A percentile compares a stretch with the other conserved stretches of the same genome.
Evolutionary conservation across 2,113 vertebrate species (phyloP).

Genomic region (Axis porcinus): DNA sequence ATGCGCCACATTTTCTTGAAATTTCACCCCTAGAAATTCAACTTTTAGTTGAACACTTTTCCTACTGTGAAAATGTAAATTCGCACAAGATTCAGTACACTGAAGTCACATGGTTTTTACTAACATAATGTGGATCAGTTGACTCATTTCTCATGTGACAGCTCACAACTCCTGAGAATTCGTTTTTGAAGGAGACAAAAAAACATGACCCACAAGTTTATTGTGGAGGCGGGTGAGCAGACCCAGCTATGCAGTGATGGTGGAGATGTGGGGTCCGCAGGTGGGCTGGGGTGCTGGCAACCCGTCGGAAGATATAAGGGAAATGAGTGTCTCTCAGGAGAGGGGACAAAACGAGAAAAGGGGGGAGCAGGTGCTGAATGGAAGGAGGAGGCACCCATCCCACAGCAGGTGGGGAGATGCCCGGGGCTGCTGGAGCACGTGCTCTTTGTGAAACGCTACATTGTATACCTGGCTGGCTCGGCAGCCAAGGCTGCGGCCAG

Average conservation of each 20-base stretch:
- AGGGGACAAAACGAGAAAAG: not conserved
- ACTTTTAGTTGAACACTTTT: not conserved
- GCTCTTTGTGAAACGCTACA: not conserved
- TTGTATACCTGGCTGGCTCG: not conserved
- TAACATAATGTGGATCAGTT: not conserved
- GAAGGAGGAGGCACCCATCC: accelerated
- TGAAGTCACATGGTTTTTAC: not conserved
- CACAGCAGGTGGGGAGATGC: accelerated
- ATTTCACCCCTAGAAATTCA: not conserved
- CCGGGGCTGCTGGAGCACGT: accelerated
- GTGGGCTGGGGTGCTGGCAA: not conserved
- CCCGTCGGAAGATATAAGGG: not conserved
- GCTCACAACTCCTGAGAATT: not conserved
- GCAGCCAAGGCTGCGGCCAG: not conserved
- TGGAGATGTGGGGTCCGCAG: not conserved
- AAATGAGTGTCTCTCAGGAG: not conserved
- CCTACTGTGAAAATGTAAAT: not conserved
- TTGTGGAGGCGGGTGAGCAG: accelerated
- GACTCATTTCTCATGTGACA: not conserved
- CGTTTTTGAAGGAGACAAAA: not conserved
- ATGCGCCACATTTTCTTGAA: not conserved
- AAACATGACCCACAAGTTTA: not conserved
- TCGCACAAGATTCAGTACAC: not conserved
- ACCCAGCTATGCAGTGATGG: not conserved
- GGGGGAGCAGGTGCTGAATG: no score